phyloP scores from a whole-genome alignment of 1,140 invertebrate species.

The Acyrthosiphon pisum region DNA sequence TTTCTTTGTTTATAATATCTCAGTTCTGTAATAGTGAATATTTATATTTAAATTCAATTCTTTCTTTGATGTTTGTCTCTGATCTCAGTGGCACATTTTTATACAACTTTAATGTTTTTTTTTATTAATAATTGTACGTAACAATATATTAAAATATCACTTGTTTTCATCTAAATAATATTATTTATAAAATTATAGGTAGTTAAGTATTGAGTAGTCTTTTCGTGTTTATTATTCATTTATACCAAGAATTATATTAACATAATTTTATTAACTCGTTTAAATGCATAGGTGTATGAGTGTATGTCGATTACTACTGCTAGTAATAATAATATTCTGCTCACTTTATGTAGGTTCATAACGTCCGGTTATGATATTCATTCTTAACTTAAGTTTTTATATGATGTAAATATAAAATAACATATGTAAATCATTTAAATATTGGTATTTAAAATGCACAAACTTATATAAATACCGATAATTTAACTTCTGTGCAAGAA shows the following conservation, averaged over 20 bases:
- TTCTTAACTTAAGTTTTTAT: background rate
- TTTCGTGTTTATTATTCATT: background rate
- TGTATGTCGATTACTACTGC: background rate
- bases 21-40: background rate
- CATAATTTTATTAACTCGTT: conserved; percentile 11
- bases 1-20: background rate
- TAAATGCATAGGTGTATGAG: background rate
- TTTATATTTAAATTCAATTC: background rate
- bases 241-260: background rate
- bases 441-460: background rate
- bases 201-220: background rate
- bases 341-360: background rate
- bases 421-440: background rate
- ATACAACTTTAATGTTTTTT: background rate
- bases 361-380: background rate
- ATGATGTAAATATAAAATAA: conserved; percentile 25
- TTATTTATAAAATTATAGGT: background rate
- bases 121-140: background rate
- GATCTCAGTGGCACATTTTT: background rate
- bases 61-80: background rate
- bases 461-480: background rate
- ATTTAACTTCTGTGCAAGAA: background rate
- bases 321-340: background rate
- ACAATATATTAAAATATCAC: background rate
- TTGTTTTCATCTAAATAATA: background rate